phyloP scores from a whole-genome alignment of 2,797 vertebrate genomes.

The Chromis chromis region DNA sequence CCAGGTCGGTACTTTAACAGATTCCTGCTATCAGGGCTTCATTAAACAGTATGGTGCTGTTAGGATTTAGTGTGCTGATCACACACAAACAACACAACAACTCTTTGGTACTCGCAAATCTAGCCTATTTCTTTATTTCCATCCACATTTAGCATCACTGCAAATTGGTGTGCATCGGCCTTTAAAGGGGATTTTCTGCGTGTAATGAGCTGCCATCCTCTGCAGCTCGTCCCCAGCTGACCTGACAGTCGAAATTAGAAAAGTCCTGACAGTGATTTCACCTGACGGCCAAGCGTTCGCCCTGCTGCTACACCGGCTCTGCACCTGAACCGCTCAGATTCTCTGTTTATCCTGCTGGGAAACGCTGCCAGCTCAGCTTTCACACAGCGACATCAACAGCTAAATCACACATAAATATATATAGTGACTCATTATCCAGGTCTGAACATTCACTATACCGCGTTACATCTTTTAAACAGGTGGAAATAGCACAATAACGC shows the following conservation, averaged over 20 bases:
- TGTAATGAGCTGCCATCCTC: slow-evolving; percentile 24
- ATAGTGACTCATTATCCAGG: slow-evolving; percentile 11
- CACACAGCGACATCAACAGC: slow-evolving; percentile 15
- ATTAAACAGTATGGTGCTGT: slow-evolving; percentile 53
- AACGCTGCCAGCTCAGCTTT: slow-evolving; percentile 23
- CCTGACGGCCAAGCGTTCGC: slow-evolving; percentile 37
- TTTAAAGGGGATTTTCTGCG: slow-evolving; percentile 36
- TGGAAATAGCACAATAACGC: slow-evolving; percentile 33
- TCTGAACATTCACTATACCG: background rate
- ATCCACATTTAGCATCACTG: slow-evolving; percentile 13
- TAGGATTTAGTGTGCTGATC: slow-evolving; percentile 47
- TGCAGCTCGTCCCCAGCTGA: slow-evolving; percentile 24
- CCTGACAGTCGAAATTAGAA: slow-evolving; percentile 29
- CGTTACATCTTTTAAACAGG: too few relatives aligned
- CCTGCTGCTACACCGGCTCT: slow-evolving; percentile 5
- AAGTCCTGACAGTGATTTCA: slow-evolving; percentile 47
- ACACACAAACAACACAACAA: slow-evolving; percentile 41
- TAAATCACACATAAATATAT: background rate
- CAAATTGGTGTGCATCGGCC: slow-evolving; percentile 27
- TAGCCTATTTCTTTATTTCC: background rate
- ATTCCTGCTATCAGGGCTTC: slow-evolving; percentile 65
- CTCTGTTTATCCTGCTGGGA: slow-evolving; percentile 21
- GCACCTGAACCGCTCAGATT: slow-evolving; percentile 54
- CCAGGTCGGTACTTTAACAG: slow-evolving; percentile 61
- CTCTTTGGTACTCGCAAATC: slow-evolving; percentile 57